Evolutionary conservation across 2,888 invertebrate species (phyloP).

Genomic region (Nymphalis polychloros): DNA sequence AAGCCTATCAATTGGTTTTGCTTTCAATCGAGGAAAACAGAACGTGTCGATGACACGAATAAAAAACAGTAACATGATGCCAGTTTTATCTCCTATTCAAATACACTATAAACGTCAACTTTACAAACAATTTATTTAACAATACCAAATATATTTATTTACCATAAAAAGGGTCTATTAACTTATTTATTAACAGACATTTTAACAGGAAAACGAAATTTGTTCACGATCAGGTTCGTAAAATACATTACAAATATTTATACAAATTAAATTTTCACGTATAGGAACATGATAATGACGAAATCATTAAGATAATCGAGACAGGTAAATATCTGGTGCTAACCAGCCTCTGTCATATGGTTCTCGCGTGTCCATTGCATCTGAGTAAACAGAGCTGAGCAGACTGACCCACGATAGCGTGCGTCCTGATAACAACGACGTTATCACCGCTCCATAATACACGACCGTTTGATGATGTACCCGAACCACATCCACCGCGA

Average conservation of each 20-base stretch:
- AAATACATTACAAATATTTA: not conserved
- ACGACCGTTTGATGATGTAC: constrained; percentile 38
- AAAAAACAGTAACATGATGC: constrained; percentile 23
- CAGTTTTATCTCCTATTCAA: not conserved
- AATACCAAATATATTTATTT: no score
- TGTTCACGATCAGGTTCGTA: no score
- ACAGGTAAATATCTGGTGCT: constrained; percentile 46
- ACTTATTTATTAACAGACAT: no score
- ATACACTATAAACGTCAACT: no score
- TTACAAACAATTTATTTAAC: no score
- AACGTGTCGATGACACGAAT: constrained; percentile 4
- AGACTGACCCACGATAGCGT: constrained; percentile 65
- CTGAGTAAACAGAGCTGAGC: constrained; percentile 62
- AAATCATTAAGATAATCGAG: constrained; percentile 8
- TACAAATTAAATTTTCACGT: not conserved
- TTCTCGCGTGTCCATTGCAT: constrained; percentile 65
- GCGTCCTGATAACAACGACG: constrained; percentile 23
- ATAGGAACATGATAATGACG: not conserved
- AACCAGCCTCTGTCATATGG: constrained; percentile 59
- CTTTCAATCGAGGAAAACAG: constrained; percentile 16
- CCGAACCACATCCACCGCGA: constrained; percentile 13
- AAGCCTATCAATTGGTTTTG: constrained; percentile 21
- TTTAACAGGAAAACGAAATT: no score
- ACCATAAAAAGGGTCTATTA: no score
- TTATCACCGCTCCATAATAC: constrained; percentile 27